Base-by-base conservation (phyloP, 2,113 vertebrate species). In the Cynoglossus semilaevis region DNA sequence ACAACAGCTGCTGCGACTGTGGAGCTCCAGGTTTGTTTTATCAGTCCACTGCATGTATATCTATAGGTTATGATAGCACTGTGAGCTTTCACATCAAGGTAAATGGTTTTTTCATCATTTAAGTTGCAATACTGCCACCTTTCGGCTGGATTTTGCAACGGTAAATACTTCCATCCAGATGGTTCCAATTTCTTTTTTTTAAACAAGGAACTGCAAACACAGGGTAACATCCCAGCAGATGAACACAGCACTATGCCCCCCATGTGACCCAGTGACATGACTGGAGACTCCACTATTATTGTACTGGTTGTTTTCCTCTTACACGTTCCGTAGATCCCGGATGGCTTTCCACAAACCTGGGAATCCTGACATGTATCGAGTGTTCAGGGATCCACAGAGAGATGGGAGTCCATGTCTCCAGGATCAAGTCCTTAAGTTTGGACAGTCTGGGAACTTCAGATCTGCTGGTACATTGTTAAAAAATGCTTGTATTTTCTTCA, bases 371-470 rank as follows among this genome's bases (percentile, higher is more conserved):
- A 16, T 85, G 83, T 18, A 83, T 84, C 12, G 81, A 86, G 63
- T 86, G 84, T n/a, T 86, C 84, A 4, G 83, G 83, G 34, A 81
- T 85, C 56, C 83, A 82, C 68, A 75, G 85, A 12, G 82, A 86
- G 69, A 83, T 84, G 85, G 85, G 82, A 6, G 80, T 83, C 36
- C 85, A 86, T 9, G 56, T 84, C 40, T 86, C 85, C 49, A 73
- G 82, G 66, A 84, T 86, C 38, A 68, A 79, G 63, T 84, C 80
- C 34, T 64, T 86, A 18, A 86, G 77, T 19, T 49, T 84, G 58
- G 84, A 86, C 44, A 84, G 80, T 54, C 69, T 86, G 36, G 82
- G 85, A 19, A 85, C 85, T 2, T 84, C 85, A 15, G 85, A 86
- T 61, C 56, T 86, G 55, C 63, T 86, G 80, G 82, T 86, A 50